phyloP scores from a whole-genome alignment of 2,888 invertebrate genomes.

The Melanchra persicariae region DNA sequence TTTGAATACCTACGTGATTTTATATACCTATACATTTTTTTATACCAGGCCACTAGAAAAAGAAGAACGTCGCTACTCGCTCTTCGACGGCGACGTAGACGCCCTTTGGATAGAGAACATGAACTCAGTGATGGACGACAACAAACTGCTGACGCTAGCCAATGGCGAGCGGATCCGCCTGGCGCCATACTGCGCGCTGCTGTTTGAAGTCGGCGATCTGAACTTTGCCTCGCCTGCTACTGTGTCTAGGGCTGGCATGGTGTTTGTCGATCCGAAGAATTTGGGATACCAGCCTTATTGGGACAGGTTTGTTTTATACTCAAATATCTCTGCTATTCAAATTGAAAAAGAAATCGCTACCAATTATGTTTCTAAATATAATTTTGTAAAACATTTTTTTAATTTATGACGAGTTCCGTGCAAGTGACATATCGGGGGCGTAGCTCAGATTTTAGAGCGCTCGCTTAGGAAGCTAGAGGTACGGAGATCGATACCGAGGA shows the following conservation, averaged over 20 bases:
- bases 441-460: conserved; percentile 92
- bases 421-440: conserved; percentile 79
- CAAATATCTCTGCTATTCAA: too few relatives aligned
- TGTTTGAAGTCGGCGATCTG: conserved; percentile 97
- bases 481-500: conserved; percentile 91
- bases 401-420: conserved; percentile 22
- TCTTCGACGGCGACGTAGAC: conserved; percentile 98
- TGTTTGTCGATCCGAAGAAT: conserved; percentile 98
- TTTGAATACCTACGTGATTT: too few relatives aligned
- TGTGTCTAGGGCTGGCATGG: conserved; percentile 98
- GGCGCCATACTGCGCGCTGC: conserved; percentile 94
- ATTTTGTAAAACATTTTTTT: too few relatives aligned
- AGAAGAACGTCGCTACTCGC: conserved; percentile 94
- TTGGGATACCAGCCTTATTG: conserved; percentile 96
- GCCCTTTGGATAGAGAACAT: conserved; percentile 99
- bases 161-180: conserved; percentile 97
- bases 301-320: conserved; percentile 87
- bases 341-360: too few relatives aligned
- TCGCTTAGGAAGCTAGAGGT: conserved; percentile 91
- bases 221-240: conserved; percentile 98
- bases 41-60: conserved; percentile 92
- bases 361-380: too few relatives aligned
- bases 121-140: conserved; percentile 99
- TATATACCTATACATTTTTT: too few relatives aligned
- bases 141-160: conserved; percentile 96